A percentile compares a stretch with the other conserved stretches of the same genome.
Conservation (phyloP, 2,888 invertebrate genomes). For the Argyra leucocephala region DNA sequence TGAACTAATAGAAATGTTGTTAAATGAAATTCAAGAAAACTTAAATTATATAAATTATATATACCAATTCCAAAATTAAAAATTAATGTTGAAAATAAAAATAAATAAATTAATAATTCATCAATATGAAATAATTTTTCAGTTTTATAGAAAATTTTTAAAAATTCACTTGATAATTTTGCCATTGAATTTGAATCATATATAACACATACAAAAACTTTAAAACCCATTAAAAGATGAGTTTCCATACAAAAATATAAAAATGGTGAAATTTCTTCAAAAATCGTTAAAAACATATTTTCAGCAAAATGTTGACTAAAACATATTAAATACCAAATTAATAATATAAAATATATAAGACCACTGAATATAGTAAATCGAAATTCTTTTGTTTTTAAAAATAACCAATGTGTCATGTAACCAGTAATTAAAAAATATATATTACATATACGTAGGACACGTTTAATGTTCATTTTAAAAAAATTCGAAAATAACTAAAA, state of each 20-base stretch:
- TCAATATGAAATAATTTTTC: neutral
- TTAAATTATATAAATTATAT: conserved; percentile 7
- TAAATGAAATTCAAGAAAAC: neutral
- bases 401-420: neutral
- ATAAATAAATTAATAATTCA: neutral
- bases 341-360: neutral
- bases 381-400: neutral
- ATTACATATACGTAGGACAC: neutral
- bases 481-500: too few species aligned
- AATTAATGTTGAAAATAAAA: conserved; percentile 2
- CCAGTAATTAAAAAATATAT: conserved; percentile 1
- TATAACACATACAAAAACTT: neutral
- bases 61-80: neutral
- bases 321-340: conserved; percentile 8
- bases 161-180: neutral
- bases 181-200: neutral
- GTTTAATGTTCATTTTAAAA: conserved; percentile 8
- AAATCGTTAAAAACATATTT: neutral
- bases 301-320: conserved; percentile 8
- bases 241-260: neutral
- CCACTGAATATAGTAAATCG: neutral
- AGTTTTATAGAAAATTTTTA: neutral
- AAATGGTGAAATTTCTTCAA: neutral
- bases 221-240: conserved; percentile 2
- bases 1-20: neutral